A percentile compares a stretch with the other conserved stretches of the same genome.
Evolutionary conservation across 2,888 invertebrate species (phyloP).

Genomic region (Drosophila percnosoma): DNA sequence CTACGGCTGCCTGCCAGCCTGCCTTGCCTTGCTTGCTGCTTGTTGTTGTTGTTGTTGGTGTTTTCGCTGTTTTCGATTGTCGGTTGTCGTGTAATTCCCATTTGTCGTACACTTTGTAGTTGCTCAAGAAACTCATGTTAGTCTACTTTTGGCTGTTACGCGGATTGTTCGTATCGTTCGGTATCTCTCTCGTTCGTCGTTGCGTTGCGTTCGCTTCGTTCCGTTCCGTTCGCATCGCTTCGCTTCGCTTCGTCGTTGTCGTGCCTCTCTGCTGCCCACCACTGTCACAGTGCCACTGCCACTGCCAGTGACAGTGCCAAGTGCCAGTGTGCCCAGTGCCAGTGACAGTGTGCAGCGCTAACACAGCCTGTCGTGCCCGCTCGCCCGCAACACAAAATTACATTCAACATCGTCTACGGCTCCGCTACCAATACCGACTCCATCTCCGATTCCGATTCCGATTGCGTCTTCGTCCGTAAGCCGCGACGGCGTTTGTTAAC

Average conservation of each 20-base stretch:
- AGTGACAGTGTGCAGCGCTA: constrained; percentile 38
- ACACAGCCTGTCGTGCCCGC: constrained; percentile 66
- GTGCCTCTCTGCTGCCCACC: constrained; percentile 57
- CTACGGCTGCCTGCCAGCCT: constrained; percentile 32
- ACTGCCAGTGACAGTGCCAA: constrained; percentile 30
- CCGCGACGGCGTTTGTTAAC: constrained; percentile 30
- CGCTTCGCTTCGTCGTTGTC: constrained; percentile 19
- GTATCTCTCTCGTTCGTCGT: constrained; percentile 61
- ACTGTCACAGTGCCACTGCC: constrained; percentile 26
- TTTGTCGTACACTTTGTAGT: constrained; percentile 84
- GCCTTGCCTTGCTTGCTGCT: constrained; percentile 14
- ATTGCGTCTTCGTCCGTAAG: constrained; percentile 22
- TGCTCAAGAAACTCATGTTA: constrained; percentile 85
- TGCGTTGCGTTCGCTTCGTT: constrained; percentile 44
- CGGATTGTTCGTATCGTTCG: constrained; percentile 83
- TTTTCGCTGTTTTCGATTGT: constrained; percentile 75
- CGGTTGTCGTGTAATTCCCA: constrained; percentile 84
- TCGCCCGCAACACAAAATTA: constrained; percentile 34
- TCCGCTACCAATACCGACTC: constrained; percentile 15
- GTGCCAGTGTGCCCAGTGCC: constrained; percentile 36
- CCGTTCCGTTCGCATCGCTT: constrained; percentile 13
- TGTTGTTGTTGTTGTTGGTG: constrained; percentile 27
- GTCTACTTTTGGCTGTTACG: constrained; percentile 85
- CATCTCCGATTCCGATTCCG: constrained; percentile 11
- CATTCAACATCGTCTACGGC: constrained; percentile 1